A percentile compares a stretch with the other conserved stretches of the same genome.
phyloP scores from a whole-genome alignment of 2,888 invertebrate species.

The Conistra vaccinii region DNA sequence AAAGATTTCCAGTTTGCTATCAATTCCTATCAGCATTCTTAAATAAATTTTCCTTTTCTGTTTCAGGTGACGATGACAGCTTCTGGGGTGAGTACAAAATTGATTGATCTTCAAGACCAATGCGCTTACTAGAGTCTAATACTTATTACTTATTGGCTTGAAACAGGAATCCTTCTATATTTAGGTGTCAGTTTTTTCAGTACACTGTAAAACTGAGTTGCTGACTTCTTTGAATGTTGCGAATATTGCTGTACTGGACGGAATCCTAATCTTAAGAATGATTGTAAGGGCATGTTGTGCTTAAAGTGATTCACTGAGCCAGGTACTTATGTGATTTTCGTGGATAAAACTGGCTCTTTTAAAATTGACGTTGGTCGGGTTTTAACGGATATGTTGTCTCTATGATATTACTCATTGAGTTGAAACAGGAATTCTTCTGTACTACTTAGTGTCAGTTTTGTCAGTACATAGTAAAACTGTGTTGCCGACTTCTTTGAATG shows the following conservation, averaged over 20 bases:
- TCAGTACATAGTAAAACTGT: too few relatives aligned
- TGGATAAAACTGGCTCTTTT: background rate
- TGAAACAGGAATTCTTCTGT: too few relatives aligned
- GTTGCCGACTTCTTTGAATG: too few relatives aligned
- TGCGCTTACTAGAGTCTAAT: background rate
- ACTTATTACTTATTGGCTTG: background rate
- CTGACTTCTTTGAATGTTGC: background rate
- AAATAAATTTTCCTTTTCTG: conserved; percentile 5
- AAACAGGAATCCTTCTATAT: background rate
- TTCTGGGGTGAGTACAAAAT: conserved; percentile 49
- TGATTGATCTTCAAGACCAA: conserved; percentile 12
- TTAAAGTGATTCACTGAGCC: background rate
- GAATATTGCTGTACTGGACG: background rate
- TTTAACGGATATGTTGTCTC: background rate
- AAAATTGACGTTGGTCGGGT: background rate
- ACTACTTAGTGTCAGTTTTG: too few relatives aligned
- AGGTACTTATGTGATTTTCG: background rate
- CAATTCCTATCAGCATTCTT: background rate
- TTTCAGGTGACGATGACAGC: conserved; percentile 65
- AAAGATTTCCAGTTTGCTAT: background rate
- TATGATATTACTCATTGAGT: too few relatives aligned
- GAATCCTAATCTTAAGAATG: background rate
- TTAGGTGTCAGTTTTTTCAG: too few relatives aligned
- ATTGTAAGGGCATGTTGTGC: background rate
- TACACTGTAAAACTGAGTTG: background rate